phyloP scores from a whole-genome alignment of 2,797 vertebrate genomes.

The Rachycentron canadum region DNA sequence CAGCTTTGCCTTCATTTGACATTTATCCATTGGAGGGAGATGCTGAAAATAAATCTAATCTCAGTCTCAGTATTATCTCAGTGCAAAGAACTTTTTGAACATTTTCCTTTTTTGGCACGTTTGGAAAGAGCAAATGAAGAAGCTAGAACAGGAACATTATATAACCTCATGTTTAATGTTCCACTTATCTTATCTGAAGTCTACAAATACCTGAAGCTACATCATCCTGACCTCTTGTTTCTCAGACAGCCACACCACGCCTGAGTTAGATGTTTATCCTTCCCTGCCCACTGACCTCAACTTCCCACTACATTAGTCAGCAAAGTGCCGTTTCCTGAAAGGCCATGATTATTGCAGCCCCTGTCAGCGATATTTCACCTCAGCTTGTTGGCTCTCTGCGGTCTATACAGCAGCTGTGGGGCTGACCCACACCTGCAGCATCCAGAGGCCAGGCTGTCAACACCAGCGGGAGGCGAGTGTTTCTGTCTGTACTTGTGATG shows the following conservation, averaged over 20 bases:
- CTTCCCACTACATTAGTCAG: conserved; percentile 58
- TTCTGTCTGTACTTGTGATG: conserved; percentile 37
- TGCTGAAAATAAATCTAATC: too few species aligned
- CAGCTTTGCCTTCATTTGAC: neutral
- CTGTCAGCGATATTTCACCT: conserved; percentile 41
- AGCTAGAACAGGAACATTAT: neutral
- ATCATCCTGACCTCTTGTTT: neutral
- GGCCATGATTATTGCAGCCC: conserved; percentile 32
- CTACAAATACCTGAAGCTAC: too few species aligned
- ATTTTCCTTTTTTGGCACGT: neutral
- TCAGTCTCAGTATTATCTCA: too few species aligned
- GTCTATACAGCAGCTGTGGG: conserved; percentile 47
- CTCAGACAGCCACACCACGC: conserved; percentile 8
- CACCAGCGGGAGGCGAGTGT: conserved; percentile 43
- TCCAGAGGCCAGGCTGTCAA: conserved; percentile 21
- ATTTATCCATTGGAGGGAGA: neutral
- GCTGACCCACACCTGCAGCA: conserved; percentile 47
- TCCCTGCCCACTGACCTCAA: conserved; percentile 29
- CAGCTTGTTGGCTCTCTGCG: conserved; percentile 27
- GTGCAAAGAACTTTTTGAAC: too few species aligned
- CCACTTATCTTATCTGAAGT: neutral
- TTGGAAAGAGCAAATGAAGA: neutral
- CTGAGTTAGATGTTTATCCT: neutral
- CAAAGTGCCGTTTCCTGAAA: conserved; percentile 46
- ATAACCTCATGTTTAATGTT: neutral